These are phyloP conservation scores for Pangasius macronema DNA, from an alignment of 2,797 vertebrate genomes.

Conservation along the genomic window DNA sequence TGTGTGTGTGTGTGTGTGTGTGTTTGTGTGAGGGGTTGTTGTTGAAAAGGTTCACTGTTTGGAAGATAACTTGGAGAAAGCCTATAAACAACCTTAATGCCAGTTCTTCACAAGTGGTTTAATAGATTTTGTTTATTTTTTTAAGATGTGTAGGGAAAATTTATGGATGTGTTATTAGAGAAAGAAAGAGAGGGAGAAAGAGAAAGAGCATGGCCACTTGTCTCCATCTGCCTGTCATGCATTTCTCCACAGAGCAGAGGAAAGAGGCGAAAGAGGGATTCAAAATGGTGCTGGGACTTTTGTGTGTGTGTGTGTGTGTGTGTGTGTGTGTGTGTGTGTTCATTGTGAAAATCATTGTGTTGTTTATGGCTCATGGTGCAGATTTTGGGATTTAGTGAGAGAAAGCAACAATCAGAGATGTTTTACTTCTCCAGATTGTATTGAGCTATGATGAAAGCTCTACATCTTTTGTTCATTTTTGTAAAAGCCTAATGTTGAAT, in stretches of 20 bases:
- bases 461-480: constrained; percentile 41
- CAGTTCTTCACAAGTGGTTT: background rate
- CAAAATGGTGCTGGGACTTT: constrained; percentile 82
- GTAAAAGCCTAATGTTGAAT: background rate
- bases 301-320: constrained; percentile 47
- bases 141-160: background rate
- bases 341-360: constrained; percentile 21
- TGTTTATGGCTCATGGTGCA: constrained; percentile 14
- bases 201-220: constrained; percentile 30
- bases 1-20: background rate
- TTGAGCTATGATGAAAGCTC: background rate
- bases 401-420: background rate
- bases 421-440: background rate
- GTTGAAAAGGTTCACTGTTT: constrained; percentile 7
- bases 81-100: background rate
- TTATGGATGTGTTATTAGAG: background rate
- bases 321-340: constrained; percentile 14
- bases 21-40: background rate
- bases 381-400: constrained; percentile 19
- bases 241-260: constrained; percentile 20
- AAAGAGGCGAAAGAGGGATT: constrained; percentile 51
- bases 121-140: background rate
- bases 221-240: constrained; percentile 38
- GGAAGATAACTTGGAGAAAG: background rate
- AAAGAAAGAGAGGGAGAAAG: background rate